These are phyloP conservation scores for Erebia palarica DNA, from an alignment of 2,888 invertebrate genomes.

Conservation along the genomic window DNA sequence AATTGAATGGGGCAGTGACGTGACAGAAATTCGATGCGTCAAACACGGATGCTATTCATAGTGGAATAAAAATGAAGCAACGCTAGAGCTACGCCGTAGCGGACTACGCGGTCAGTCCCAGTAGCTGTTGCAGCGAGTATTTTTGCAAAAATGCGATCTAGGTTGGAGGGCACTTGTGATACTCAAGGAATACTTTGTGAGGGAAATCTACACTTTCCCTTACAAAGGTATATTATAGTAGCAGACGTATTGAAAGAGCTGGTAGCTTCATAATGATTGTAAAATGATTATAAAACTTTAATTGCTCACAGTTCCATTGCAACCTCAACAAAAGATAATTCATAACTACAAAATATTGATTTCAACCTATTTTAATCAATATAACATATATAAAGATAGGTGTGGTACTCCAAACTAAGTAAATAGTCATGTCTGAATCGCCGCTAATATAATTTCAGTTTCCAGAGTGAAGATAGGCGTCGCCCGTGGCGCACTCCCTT, in stretches of 20 bases:
- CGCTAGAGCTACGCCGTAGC: slow-evolving; percentile 31
- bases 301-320: too few species aligned
- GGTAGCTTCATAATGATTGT: too few species aligned
- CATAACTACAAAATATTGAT: too few species aligned
- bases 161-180: background rate
- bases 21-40: slow-evolving; percentile 65
- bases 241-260: too few species aligned
- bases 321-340: too few species aligned
- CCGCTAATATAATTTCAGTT: slow-evolving; percentile 70
- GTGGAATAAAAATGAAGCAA: slow-evolving; percentile 45
- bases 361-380: background rate
- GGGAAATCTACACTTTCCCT: too few species aligned
- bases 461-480: slow-evolving; percentile 56
- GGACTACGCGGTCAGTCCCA: background rate
- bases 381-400: background rate
- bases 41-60: slow-evolving; percentile 20
- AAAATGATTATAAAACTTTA: too few species aligned
- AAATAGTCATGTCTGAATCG: slow-evolving; percentile 77
- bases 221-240: too few species aligned
- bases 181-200: too few species aligned
- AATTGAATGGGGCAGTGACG: slow-evolving; percentile 74
- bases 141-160: background rate
- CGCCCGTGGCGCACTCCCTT: slow-evolving; percentile 66
- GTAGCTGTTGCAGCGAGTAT: background rate
- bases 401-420: slow-evolving; percentile 62